Percentiles rank a stretch among this genome's conserved stretches.
Conservation (phyloP, 2,113 vertebrate genomes). For the Tragelaphus buxtoni region DNA sequence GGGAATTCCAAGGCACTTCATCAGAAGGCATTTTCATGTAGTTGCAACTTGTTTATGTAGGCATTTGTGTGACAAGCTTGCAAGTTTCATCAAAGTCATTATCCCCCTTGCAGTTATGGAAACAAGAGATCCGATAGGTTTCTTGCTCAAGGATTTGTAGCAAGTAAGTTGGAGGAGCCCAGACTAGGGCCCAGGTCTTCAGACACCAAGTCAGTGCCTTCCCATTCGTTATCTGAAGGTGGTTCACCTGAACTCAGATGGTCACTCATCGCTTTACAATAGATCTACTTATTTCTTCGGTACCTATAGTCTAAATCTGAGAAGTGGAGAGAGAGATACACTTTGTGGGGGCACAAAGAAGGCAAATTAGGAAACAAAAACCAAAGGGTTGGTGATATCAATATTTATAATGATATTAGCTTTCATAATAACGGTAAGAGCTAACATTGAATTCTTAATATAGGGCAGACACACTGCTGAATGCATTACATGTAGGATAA, state of each 20-base stretch:
- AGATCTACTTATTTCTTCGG: not conserved
- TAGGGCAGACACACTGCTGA: not conserved
- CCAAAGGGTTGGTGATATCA: not conserved
- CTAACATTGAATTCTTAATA: not conserved
- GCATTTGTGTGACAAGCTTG: not conserved
- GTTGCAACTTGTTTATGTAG: not conserved
- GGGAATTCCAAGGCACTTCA: not conserved
- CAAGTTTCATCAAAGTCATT: not conserved
- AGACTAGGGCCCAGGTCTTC: not conserved
- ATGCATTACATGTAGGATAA: not conserved
- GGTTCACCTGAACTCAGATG: not conserved
- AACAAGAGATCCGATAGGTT: not conserved
- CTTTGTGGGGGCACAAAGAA: not conserved
- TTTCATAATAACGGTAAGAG: not conserved
- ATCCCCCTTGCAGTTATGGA: not conserved
- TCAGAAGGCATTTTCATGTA: not conserved
- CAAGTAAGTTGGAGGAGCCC: not conserved
- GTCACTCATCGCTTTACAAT: not conserved
- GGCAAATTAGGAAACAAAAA: not conserved
- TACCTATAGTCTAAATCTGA: not conserved
- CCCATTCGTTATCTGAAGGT: rapidly evolving
- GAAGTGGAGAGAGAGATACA: not conserved
- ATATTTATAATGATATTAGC: not conserved
- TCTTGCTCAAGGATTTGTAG: not conserved
- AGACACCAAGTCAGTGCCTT: not conserved